Conservation (phyloP, 2,113 vertebrate genomes). For the Terrapene triunguis region DNA sequence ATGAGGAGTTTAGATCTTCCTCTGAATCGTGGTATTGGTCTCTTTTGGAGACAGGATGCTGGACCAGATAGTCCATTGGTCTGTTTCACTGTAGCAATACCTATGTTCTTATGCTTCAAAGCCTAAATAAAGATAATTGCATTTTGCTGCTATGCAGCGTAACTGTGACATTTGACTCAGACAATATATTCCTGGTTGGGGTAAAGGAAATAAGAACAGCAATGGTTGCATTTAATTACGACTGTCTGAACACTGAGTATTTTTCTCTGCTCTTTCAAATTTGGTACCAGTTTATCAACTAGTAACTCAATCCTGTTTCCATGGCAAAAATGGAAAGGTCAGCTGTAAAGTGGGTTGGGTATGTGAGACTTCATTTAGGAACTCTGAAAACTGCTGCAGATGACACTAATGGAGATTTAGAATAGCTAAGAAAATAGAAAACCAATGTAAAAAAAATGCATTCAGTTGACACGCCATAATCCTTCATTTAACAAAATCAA, state of each 20-base stretch:
- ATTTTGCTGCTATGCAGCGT: not conserved
- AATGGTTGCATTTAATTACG: slow-evolving; percentile 8
- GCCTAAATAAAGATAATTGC: not conserved
- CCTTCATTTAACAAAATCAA: slow-evolving; percentile 35
- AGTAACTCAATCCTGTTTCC: slow-evolving; percentile 36
- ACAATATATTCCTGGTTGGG: not conserved
- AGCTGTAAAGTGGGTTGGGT: slow-evolving; percentile 25
- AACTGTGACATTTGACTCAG: not conserved
- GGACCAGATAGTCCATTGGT: no score
- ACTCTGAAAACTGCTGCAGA: slow-evolving; percentile 30
- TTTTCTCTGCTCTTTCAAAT: slow-evolving; percentile 26
- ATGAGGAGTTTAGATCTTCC: not conserved
- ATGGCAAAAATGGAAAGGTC: slow-evolving; percentile 35
- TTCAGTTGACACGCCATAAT: slow-evolving; percentile 24
- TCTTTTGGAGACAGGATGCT: not conserved
- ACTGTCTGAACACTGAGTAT: not conserved
- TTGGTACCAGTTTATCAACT: not conserved
- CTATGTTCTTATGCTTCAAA: not conserved
- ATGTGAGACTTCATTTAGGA: slow-evolving; percentile 31
- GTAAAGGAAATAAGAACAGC: slow-evolving; percentile 11
- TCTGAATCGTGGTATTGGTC: not conserved
- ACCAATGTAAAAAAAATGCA: not conserved
- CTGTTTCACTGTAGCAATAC: not conserved
- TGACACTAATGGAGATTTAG: slow-evolving; percentile 46
- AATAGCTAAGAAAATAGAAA: slow-evolving; percentile 51